Evolutionary conservation across 2,113 vertebrate species (phyloP).

Genomic region (Hemiprocne comata): DNA sequence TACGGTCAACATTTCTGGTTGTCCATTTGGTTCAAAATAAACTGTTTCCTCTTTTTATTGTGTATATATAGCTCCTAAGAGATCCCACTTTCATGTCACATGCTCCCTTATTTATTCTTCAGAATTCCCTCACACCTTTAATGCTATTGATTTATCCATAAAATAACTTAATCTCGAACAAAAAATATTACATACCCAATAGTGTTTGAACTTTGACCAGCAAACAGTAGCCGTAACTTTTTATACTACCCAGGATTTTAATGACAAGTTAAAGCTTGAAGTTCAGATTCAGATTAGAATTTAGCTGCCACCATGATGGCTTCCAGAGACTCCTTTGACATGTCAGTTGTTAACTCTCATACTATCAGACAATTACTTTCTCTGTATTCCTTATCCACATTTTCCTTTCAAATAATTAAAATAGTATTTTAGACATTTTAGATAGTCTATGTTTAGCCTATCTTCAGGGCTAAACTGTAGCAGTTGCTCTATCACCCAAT

Average conservation of each 20-base stretch:
- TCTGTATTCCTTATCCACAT: background rate
- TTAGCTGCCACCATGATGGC: background rate
- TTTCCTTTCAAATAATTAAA: slow-evolving; percentile 2
- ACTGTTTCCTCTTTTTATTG: background rate
- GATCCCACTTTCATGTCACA: rapidly evolving
- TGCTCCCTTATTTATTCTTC: background rate
- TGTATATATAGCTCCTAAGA: background rate
- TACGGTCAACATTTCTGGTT: background rate
- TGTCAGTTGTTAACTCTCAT: slow-evolving; percentile 21
- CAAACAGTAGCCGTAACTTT: background rate
- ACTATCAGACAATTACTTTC: background rate
- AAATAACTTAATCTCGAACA: background rate
- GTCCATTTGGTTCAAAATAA: background rate
- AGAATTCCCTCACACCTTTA: background rate
- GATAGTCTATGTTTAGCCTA: too few species aligned
- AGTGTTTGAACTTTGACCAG: background rate
- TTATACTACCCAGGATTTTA: background rate
- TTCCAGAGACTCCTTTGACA: slow-evolving; percentile 39
- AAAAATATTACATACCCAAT: background rate
- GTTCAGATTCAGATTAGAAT: slow-evolving; percentile 18
- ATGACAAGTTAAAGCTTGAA: background rate
- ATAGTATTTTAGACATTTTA: background rate
- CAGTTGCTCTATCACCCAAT: too few species aligned
- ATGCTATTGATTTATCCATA: background rate
- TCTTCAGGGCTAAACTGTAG: too few species aligned